These are phyloP conservation scores for Crocuta crocuta DNA, from an alignment of 2,113 vertebrate species.

Conservation along the genomic window DNA sequence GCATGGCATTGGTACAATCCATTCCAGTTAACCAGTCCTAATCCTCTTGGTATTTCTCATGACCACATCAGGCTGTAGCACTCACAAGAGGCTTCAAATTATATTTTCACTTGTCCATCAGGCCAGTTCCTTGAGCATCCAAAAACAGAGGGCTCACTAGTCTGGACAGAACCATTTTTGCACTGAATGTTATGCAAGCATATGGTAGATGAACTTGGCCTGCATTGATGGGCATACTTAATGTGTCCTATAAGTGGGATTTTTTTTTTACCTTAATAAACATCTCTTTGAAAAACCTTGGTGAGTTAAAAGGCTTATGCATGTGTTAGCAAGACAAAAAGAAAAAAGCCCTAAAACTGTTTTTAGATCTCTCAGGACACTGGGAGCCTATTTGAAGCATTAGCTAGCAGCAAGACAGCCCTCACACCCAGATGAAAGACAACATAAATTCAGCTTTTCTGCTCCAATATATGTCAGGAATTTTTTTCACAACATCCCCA, in stretches of 20 bases:
- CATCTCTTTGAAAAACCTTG: background rate
- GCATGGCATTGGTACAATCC: accelerated
- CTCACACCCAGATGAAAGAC: background rate
- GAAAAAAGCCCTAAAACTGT: background rate
- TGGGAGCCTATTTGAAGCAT: background rate
- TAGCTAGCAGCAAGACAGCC: background rate
- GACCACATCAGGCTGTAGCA: background rate
- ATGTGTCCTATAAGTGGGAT: too few relatives aligned
- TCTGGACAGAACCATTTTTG: background rate
- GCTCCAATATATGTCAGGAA: background rate
- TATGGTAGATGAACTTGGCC: too few relatives aligned
- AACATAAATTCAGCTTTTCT: background rate
- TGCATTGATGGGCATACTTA: accelerated
- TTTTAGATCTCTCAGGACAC: background rate
- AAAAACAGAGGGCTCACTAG: background rate
- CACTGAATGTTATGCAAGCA: accelerated
- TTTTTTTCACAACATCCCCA: background rate
- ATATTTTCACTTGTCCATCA: background rate
- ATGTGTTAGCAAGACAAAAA: background rate
- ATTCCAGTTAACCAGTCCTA: background rate
- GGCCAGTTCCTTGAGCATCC: background rate
- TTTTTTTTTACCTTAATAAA: background rate
- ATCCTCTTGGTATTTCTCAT: background rate
- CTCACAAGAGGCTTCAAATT: background rate
- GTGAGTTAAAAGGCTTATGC: background rate